Conservation (phyloP, 2,888 invertebrate genomes). For the Sesia apiformis region DNA sequence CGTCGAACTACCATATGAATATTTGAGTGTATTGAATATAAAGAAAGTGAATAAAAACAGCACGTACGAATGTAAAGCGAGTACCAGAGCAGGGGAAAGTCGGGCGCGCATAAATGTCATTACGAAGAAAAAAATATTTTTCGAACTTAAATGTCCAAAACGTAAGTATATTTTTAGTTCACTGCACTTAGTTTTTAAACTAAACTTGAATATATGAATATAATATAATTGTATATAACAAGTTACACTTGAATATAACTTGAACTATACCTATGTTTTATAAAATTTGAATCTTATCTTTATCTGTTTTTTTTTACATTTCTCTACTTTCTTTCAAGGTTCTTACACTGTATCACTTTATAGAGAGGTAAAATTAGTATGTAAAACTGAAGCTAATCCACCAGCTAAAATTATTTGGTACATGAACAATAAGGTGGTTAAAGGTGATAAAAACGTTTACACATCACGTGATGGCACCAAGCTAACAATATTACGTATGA, state of each 20-base stretch:
- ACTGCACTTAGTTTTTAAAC: background rate
- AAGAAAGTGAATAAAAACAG: background rate
- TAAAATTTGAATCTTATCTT: background rate
- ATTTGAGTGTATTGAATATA: background rate
- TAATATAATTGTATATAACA: background rate
- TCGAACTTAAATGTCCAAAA: background rate
- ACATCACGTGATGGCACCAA: background rate
- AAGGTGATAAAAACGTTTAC: background rate
- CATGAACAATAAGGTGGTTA: background rate
- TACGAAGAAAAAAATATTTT: background rate
- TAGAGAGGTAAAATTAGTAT: background rate
- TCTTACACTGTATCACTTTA: background rate
- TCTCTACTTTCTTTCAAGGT: background rate
- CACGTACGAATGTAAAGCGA: constrained; percentile 2
- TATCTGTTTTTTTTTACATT: background rate
- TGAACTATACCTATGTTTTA: background rate
- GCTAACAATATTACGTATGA: background rate
- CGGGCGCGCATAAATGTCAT: background rate
- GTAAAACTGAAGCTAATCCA: background rate
- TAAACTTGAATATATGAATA: background rate
- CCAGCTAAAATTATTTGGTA: background rate
- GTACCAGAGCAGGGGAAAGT: background rate
- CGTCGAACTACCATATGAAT: background rate
- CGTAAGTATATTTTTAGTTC: background rate
- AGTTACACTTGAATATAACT: background rate